A percentile compares a stretch with the other conserved stretches of the same genome.
Conservation (phyloP, 2,113 vertebrate genomes). For the Candoia aspera region DNA sequence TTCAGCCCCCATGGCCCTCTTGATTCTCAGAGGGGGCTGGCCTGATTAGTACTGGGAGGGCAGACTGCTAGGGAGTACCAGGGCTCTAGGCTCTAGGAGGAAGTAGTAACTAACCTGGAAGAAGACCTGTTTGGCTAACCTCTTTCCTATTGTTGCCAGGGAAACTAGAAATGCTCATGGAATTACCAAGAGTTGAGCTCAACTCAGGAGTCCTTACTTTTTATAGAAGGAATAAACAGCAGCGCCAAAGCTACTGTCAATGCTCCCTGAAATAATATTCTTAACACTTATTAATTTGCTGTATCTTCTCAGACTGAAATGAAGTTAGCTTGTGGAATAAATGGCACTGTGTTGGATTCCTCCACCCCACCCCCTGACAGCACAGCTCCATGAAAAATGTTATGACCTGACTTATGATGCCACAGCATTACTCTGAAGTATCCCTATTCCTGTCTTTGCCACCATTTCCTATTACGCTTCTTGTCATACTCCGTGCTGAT, state of each 20-base stretch:
- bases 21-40: background rate
- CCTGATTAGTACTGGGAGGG: background rate
- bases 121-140: too few relatives aligned
- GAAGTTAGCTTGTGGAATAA: conserved; percentile 36
- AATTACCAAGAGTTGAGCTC: background rate
- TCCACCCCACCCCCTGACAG: conserved; percentile 49
- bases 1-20: background rate
- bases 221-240: background rate
- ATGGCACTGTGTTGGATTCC: conserved; percentile 7
- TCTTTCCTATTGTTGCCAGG: background rate
- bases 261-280: background rate
- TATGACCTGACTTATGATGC: conserved; percentile 53
- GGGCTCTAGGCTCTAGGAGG: background rate
- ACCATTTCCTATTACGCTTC: conserved; percentile 59
- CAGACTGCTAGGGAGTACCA: background rate
- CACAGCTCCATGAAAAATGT: conserved; percentile 55
- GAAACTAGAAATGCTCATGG: background rate
- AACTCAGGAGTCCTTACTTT: background rate
- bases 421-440: conserved; percentile 66
- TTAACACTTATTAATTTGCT: conserved; percentile 39
- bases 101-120: too few relatives aligned
- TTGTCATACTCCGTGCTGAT: conserved; percentile 62
- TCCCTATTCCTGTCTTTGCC: conserved; percentile 62
- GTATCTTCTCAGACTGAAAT: conserved; percentile 38
- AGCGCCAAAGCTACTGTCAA: background rate